Evolutionary conservation across 1,140 invertebrate genomes (phyloP), one percentile per base, ranked within the genome.

Genomic region (Liolophura sinensis): DNA sequence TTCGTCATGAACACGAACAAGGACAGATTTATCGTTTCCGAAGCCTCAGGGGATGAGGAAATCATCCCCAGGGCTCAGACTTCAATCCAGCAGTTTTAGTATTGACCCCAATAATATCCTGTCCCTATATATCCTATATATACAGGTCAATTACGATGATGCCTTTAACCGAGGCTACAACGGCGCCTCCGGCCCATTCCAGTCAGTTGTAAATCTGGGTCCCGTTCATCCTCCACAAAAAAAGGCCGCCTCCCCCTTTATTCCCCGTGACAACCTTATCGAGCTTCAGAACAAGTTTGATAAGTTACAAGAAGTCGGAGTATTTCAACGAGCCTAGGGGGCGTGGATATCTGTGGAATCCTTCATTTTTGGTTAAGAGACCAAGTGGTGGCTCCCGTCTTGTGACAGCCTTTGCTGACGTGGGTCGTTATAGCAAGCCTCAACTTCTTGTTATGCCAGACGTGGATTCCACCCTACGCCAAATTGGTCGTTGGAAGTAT

Each of bases 171-270:
- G 51, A 14, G 71, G 68, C 15, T 76, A 74, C 46, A 74, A 74
- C 56, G 73, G n/a, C n/a, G n/a, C n/a, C n/a, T n/a, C n/a, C n/a
- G n/a, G n/a, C n/a, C n/a, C n/a, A n/a, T n/a, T n/a, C 68, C 51
- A 74, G 58, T 65, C 65, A 1, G 54, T 64, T 15, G 69, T 74
- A 7, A 73, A 71, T 57, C 73, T 76, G 74, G 70, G 64, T 18
- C 70, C 68, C 22, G 68, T 66, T 12, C 70, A 65, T 62, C 72
- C 70, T 18, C 71, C 71, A n/a, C 73, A n/a, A 73, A 55, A 1
- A 73, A 74, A 27, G 69, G 73, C 1, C 60, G 71, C 22, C 15
- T 76, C 22, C 73, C 71, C 14, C 67, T 67, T 57, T 72, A 75
- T 52, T 62, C 68, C 16, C 24, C 20, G n/a, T 46, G 27, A 68